A percentile compares a stretch with the other conserved stretches of the same genome.
Conservation (phyloP, 2,113 vertebrate genomes). For the Micromys minutus region DNA sequence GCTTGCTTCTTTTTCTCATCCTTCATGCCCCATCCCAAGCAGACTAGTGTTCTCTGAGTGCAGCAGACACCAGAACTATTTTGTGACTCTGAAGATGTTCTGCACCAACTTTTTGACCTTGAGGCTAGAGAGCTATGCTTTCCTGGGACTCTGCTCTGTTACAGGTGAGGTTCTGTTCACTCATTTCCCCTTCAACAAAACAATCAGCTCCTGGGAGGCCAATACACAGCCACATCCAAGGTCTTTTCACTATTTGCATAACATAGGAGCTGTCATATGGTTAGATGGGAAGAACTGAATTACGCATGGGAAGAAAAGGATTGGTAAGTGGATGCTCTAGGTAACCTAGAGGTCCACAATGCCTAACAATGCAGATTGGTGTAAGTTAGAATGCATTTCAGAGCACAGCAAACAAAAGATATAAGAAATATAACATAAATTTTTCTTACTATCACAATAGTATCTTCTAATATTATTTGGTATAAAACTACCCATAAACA, state of each 20-base stretch:
- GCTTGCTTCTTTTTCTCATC: neutral
- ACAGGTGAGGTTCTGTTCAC: neutral
- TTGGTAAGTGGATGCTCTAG: neutral
- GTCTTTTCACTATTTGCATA: neutral
- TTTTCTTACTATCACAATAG: neutral
- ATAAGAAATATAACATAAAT: constrained; percentile 26
- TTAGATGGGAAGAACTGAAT: neutral
- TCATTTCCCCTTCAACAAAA: neutral
- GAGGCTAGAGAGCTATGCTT: neutral
- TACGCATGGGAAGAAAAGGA: neutral
- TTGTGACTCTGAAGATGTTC: neutral
- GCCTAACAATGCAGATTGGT: neutral
- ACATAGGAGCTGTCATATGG: neutral
- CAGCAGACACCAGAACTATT: neutral
- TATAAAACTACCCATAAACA: neutral
- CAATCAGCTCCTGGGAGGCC: neutral
- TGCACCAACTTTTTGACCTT: neutral
- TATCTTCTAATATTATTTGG: constrained; percentile 30
- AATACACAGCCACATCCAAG: neutral
- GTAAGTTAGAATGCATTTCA: neutral
- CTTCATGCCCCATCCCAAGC: neutral
- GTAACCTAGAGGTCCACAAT: neutral
- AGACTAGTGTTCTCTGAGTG: neutral
- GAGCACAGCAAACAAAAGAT: neutral
- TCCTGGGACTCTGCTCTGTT: neutral